These are phyloP conservation scores for Lateolabrax maculatus DNA, from an alignment of 2,797 vertebrate species.

Conservation along the genomic window DNA sequence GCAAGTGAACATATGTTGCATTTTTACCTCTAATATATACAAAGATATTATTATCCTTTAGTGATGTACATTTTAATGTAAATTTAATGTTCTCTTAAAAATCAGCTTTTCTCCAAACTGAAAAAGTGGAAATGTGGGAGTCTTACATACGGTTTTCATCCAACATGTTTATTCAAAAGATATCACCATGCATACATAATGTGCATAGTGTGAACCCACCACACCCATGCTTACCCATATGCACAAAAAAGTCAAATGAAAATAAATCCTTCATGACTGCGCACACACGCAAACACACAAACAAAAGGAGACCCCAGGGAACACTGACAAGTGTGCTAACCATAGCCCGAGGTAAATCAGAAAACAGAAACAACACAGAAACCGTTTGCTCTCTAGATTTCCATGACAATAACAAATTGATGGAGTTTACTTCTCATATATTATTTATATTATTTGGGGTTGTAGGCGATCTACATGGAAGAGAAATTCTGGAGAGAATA, in stretches of 20 bases:
- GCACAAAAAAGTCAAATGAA: conserved; percentile 31
- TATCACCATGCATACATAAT: conserved; percentile 35
- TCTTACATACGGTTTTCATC: conserved; percentile 17
- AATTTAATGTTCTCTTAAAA: conserved; percentile 17
- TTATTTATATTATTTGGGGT: conserved; percentile 81
- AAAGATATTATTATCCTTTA: background rate
- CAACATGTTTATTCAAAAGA: conserved; percentile 26
- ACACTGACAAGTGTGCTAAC: conserved; percentile 72
- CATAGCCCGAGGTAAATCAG: conserved; percentile 75
- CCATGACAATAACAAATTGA: conserved; percentile 80
- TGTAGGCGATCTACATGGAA: conserved; percentile 65
- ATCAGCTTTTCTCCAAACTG: background rate
- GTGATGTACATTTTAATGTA: conserved; percentile 22
- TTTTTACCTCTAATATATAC: conserved; percentile 9
- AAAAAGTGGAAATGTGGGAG: conserved; percentile 43
- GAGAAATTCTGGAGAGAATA: conserved; percentile 67
- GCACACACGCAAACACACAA: conserved; percentile 23
- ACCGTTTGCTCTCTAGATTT: conserved; percentile 69
- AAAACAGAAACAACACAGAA: conserved; percentile 64
- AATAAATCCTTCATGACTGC: conserved; percentile 41
- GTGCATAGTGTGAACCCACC: conserved; percentile 23
- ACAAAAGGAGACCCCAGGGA: conserved; percentile 56
- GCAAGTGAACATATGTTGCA: background rate
- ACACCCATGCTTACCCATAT: conserved; percentile 25
- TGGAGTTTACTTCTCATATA: conserved; percentile 80